phyloP scores from a whole-genome alignment of 2,888 invertebrate genomes.

The Tanaodytes sp. region DNA sequence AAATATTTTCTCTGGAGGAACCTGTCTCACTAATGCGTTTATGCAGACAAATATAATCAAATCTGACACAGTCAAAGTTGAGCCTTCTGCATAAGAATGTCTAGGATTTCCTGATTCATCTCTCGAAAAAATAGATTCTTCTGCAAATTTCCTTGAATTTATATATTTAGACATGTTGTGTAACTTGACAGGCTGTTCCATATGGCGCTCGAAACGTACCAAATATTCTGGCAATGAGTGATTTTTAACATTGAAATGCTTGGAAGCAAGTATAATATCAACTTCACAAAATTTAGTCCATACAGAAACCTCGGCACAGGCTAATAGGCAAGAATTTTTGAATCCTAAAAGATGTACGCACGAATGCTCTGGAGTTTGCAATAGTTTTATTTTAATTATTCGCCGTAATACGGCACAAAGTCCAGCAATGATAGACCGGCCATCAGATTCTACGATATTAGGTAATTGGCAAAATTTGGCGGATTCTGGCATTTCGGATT shows the following conservation, averaged over 20 bases:
- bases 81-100: conserved; percentile 89
- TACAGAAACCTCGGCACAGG: conserved; percentile 87
- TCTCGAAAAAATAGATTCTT: conserved; percentile 71
- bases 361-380: conserved; percentile 64
- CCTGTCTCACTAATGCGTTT: conserved; percentile 76
- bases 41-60: conserved; percentile 84
- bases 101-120: conserved; percentile 68
- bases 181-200: conserved; percentile 86
- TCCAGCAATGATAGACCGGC: conserved; percentile 80
- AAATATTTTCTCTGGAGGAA: conserved; percentile 61
- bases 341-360: conserved; percentile 82
- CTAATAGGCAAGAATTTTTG: conserved; percentile 84
- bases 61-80: conserved; percentile 87
- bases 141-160: conserved; percentile 73
- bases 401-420: conserved; percentile 82
- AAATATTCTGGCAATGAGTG: conserved; percentile 79
- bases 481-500: conserved; percentile 70
- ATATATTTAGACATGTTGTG: conserved; percentile 83
- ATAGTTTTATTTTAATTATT: conserved; percentile 74
- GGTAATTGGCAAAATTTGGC: conserved; percentile 77
- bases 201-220: conserved; percentile 86
- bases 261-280: conserved; percentile 80
- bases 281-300: conserved; percentile 96
- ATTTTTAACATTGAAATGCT: conserved; percentile 67
- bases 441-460: conserved; percentile 76